Evolutionary conservation across 2,888 invertebrate genomes (phyloP).

Genomic region (Cephus nigrinus): DNA sequence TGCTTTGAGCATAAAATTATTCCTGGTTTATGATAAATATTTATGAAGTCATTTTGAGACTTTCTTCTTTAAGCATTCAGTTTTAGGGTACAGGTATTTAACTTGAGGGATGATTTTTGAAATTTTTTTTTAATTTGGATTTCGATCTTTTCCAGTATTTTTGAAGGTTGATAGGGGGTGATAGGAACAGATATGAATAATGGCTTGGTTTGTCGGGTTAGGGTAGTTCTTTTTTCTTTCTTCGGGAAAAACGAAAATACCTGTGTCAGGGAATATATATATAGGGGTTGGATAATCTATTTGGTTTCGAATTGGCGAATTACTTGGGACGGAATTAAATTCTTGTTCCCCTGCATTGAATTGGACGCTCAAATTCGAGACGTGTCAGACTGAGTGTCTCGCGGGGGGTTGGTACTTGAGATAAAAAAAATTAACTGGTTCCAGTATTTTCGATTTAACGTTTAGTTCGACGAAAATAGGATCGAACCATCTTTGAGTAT

Average conservation of each 20-base stretch:
- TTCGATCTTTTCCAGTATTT: background rate
- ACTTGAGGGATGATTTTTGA: background rate
- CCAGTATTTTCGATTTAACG: background rate
- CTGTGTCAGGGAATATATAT: background rate
- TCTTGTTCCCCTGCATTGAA: conserved; percentile 20
- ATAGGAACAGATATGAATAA: background rate
- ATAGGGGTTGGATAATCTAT: conserved; percentile 26
- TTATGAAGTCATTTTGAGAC: background rate
- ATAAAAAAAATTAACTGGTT: background rate
- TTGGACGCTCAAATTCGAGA: conserved; percentile 12
- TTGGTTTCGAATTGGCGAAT: conserved; percentile 30
- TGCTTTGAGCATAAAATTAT: background rate
- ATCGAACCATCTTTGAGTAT: background rate
- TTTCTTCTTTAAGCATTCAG: background rate
- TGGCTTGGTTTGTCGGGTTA: background rate
- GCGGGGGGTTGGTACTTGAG: background rate
- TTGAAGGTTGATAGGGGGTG: background rate
- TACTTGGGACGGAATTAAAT: conserved; percentile 29
- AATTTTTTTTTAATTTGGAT: background rate
- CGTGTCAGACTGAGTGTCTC: background rate
- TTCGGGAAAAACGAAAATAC: background rate
- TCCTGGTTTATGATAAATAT: background rate
- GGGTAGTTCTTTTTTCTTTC: background rate
- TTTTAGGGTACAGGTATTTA: background rate
- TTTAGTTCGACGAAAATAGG: background rate